These are phyloP conservation scores for Enteromius unitaeniatus DNA, from an alignment of 2,797 vertebrate species.

Conservation along the genomic window DNA sequence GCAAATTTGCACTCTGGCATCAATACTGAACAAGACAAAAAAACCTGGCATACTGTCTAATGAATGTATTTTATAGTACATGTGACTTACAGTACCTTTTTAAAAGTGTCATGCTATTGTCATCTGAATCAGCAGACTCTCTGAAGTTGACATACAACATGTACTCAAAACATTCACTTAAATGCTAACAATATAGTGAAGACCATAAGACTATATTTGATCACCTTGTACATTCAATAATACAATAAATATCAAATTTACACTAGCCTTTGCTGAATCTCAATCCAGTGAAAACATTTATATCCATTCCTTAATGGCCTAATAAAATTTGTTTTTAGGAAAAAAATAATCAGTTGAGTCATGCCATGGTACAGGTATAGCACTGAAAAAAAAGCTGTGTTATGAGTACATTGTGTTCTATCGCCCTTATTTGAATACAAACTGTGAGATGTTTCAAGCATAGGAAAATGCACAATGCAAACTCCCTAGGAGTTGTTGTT, in stretches of 20 bases:
- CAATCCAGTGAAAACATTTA: neutral
- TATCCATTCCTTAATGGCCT: neutral
- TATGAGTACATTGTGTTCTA: constrained; percentile 33
- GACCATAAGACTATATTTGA: neutral
- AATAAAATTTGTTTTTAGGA: neutral
- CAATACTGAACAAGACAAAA: too few relatives aligned
- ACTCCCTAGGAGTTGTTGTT: constrained; percentile 50
- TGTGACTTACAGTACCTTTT: too few relatives aligned
- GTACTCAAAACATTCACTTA: neutral
- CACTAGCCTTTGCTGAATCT: neutral
- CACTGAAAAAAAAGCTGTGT: neutral
- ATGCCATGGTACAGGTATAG: neutral
- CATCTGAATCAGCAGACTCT: neutral
- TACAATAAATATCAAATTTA: neutral
- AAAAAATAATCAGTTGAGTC: neutral
- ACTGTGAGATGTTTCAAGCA: constrained; percentile 9
- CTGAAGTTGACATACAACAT: neutral
- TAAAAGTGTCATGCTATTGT: neutral
- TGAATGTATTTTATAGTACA: too few relatives aligned
- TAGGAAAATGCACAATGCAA: constrained; percentile 38
- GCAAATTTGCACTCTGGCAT: too few relatives aligned
- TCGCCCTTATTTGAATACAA: constrained; percentile 18
- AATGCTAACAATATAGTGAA: neutral
- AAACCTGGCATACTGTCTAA: too few relatives aligned
- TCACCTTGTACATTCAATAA: neutral